These are phyloP conservation scores for Phymorhynchus buccinoides DNA, from an alignment of 1,140 invertebrate species.

Conservation along the genomic window DNA sequence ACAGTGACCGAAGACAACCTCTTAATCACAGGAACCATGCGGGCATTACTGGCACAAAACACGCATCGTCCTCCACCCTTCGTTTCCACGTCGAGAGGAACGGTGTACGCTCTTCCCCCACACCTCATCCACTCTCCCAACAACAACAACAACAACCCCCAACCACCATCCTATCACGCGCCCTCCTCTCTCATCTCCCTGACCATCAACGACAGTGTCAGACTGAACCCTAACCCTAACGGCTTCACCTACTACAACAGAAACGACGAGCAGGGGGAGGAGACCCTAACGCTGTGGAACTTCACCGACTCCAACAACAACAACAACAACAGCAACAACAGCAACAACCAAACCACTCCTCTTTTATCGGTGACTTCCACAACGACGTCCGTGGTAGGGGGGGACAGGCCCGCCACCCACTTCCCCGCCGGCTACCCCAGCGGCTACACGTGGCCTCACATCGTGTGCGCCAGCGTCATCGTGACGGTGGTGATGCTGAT, in stretches of 20 bases:
- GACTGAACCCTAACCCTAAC: no score
- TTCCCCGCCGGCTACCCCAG: conserved; percentile 48
- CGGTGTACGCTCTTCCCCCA: conserved; percentile 26
- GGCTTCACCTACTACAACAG: not conserved
- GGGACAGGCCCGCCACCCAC: not conserved
- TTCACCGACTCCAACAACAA: conserved; percentile 9
- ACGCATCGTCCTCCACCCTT: conserved; percentile 12
- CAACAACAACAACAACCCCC: not conserved
- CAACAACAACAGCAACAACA: no score
- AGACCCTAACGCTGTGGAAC: not conserved
- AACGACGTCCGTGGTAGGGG: not conserved
- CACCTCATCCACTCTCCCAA: not conserved
- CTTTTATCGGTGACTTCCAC: not conserved
- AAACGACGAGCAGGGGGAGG: not conserved
- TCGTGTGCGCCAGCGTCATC: conserved; percentile 81
- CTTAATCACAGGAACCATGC: not conserved
- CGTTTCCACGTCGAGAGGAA: not conserved
- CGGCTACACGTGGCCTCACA: conserved; percentile 61
- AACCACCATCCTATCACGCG: not conserved
- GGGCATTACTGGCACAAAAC: not conserved
- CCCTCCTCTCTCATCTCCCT: not conserved
- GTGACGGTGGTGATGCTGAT: conserved; percentile 95
- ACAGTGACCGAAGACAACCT: not conserved
- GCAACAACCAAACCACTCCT: conserved; percentile 27
- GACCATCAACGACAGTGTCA: not conserved